Evolutionary conservation across 2,113 vertebrate species (phyloP).

Genomic region (Sapayoa aenigma): DNA sequence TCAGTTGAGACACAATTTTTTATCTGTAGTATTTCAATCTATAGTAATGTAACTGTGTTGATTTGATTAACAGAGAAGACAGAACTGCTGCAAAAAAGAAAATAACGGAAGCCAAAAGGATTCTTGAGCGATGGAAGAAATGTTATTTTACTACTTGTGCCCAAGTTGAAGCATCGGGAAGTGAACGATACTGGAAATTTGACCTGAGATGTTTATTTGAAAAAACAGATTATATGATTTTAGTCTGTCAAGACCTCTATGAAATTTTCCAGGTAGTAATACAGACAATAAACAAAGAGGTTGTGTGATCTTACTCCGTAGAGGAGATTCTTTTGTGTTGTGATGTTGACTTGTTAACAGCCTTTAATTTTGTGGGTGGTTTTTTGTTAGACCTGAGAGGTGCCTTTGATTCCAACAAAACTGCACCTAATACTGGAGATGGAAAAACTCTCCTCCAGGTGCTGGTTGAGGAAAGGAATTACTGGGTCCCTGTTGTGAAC

Average conservation of each 20-base stretch:
- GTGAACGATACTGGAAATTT: conserved; percentile 89
- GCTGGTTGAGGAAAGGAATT: background rate
- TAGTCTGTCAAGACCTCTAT: conserved; percentile 85
- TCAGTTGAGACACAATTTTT: background rate
- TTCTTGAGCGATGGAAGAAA: conserved; percentile 85
- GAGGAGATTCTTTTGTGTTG: background rate
- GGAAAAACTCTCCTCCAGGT: background rate
- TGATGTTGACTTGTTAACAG: background rate
- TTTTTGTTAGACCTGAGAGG: background rate
- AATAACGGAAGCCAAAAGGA: conserved; percentile 76
- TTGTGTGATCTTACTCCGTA: background rate
- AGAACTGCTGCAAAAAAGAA: conserved; percentile 76
- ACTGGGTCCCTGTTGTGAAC: background rate
- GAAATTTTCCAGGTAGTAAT: conserved; percentile 82
- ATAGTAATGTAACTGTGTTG: background rate
- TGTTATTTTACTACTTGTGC: conserved; percentile 84
- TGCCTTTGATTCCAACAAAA: background rate
- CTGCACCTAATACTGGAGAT: rapidly evolving
- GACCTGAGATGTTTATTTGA: conserved; percentile 89
- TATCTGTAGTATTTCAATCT: background rate
- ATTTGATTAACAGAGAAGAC: conserved; percentile 74
- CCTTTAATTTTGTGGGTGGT: background rate
- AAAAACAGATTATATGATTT: conserved; percentile 87
- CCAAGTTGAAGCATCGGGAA: conserved; percentile 83
- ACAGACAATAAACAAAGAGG: background rate